phyloP scores from a whole-genome alignment of 2,888 invertebrate genomes.

The Acleris sparsana region DNA sequence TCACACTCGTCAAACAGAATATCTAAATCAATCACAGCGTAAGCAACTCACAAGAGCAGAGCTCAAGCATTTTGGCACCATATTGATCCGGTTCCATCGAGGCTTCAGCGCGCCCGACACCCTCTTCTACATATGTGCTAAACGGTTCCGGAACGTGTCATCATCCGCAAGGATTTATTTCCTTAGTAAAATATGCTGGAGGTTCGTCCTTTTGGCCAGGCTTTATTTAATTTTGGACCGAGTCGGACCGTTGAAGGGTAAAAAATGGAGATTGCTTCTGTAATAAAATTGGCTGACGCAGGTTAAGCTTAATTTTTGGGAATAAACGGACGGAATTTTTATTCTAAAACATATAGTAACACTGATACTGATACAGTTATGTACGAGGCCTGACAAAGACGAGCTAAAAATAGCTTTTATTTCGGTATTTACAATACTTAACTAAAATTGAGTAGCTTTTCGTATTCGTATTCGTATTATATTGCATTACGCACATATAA shows the following conservation, averaged over 20 bases:
- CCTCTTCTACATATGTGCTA: slow-evolving; percentile 71
- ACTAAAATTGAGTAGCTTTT: too few relatives aligned
- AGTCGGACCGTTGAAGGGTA: slow-evolving; percentile 36
- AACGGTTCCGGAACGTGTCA: slow-evolving; percentile 62
- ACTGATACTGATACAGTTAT: too few relatives aligned
- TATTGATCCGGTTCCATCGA: slow-evolving; percentile 78
- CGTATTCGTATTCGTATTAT: too few relatives aligned
- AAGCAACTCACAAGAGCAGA: slow-evolving; percentile 48
- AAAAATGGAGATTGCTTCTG: slow-evolving; percentile 45
- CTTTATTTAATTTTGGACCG: slow-evolving; percentile 39
- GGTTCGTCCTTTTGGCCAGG: slow-evolving; percentile 32
- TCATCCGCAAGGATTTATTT: slow-evolving; percentile 59
- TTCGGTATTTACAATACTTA: too few relatives aligned
- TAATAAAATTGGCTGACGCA: slow-evolving; percentile 41
- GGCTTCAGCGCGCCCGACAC: slow-evolving; percentile 68
- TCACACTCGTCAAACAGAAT: slow-evolving; percentile 37
- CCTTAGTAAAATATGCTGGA: slow-evolving; percentile 38
- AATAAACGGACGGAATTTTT: slow-evolving; percentile 9
- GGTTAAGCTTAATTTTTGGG: slow-evolving; percentile 28
- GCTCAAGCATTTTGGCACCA: slow-evolving; percentile 60
- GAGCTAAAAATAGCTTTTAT: too few relatives aligned
- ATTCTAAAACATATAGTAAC: slow-evolving; percentile 1
- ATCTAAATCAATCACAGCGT: slow-evolving; percentile 47
- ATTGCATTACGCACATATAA: too few relatives aligned
- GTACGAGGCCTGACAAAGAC: too few relatives aligned